Percentiles rank a stretch among this genome's conserved stretches.
phyloP scores from a whole-genome alignment of 2,797 vertebrate genomes.

The Neopelma chrysocephalum region DNA sequence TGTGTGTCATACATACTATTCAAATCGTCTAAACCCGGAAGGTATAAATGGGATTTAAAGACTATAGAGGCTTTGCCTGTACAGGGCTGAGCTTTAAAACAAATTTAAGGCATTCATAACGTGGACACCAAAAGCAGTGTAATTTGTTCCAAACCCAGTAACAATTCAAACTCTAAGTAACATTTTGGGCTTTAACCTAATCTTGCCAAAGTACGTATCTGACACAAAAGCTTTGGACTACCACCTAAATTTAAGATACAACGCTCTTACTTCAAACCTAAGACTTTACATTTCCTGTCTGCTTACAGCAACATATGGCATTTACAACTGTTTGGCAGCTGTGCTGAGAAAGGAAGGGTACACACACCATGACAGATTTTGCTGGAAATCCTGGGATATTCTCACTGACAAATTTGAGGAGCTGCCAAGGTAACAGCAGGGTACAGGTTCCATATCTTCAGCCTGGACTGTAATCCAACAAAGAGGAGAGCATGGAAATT shows the following conservation, averaged over 20 bases:
- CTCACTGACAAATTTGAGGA: constrained; percentile 19
- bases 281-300: not conserved
- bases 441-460: constrained; percentile 10
- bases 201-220: not conserved
- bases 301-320: not conserved
- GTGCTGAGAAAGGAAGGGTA: constrained; percentile 17
- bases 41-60: not conserved
- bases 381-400: constrained; percentile 7
- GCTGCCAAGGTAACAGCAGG: constrained; percentile 52
- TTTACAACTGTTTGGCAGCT: constrained; percentile 48
- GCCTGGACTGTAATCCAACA: not conserved
- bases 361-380: constrained; percentile 12
- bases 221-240: not conserved
- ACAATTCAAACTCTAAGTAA: not conserved
- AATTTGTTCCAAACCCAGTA: not conserved
- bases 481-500: not conserved
- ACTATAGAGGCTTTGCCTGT: not conserved
- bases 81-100: not conserved
- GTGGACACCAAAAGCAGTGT: not conserved
- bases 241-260: not conserved
- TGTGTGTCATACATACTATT: not conserved
- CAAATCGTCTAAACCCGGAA: not conserved
- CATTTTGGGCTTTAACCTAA: not conserved
- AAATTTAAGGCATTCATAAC: not conserved
- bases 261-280: not conserved